phyloP scores from a whole-genome alignment of 2,888 invertebrate species.

The Agrotis clavis region DNA sequence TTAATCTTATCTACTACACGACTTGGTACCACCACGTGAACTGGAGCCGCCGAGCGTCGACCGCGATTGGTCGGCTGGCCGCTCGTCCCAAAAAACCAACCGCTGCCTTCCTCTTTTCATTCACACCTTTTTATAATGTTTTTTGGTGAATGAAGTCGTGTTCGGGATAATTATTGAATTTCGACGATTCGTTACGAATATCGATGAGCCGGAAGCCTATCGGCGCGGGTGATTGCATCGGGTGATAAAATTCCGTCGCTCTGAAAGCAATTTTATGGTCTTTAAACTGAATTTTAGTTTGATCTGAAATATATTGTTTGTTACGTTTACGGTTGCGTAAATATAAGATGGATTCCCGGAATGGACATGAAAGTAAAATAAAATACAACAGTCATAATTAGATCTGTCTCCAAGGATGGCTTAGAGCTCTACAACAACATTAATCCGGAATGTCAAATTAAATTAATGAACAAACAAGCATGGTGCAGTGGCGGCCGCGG shows the following conservation, averaged over 20 bases:
- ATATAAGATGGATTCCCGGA: conserved; percentile 25
- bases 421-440: conserved; percentile 63
- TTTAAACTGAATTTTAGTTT: conserved; percentile 84
- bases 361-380: background rate
- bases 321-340: conserved; percentile 39
- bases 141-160: conserved; percentile 91
- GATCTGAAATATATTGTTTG: conserved; percentile 70
- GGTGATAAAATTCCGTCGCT: conserved; percentile 86
- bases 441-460: conserved; percentile 74
- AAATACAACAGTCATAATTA: conserved; percentile 1
- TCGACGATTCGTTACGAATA: conserved; percentile 91
- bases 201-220: conserved; percentile 90
- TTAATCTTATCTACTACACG: conserved; percentile 88
- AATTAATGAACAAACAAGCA: conserved; percentile 67
- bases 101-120: conserved; percentile 87
- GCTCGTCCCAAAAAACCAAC: conserved; percentile 83
- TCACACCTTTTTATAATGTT: conserved; percentile 89
- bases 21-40: conserved; percentile 78
- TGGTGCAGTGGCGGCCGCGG: conserved; percentile 67
- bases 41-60: conserved; percentile 70
- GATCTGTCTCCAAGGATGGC: conserved; percentile 13
- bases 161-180: conserved; percentile 91
- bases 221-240: conserved; percentile 86
- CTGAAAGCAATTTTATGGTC: conserved; percentile 90
- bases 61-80: conserved; percentile 71